phyloP scores from a whole-genome alignment of 35 echinoderm and acorn worm genomes.

The Amphiura filiformis region DNA sequence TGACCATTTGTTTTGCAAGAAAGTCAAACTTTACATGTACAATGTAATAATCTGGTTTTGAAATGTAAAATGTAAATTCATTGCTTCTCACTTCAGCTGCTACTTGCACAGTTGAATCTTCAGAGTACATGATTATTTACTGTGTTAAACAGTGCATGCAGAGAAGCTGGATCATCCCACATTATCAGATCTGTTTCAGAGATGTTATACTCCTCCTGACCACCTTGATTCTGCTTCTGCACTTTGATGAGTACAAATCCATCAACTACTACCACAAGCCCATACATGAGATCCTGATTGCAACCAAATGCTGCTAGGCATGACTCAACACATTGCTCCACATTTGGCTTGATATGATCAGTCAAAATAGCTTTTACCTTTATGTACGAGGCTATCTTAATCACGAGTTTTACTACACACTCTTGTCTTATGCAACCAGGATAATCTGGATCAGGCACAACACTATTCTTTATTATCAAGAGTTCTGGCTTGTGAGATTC shows the following conservation, averaged over 20 bases:
- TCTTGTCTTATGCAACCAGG: background rate
- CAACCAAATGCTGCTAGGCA: background rate
- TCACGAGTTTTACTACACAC: background rate
- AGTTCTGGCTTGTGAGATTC: background rate
- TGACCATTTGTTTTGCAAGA: no score
- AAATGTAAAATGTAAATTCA: no score
- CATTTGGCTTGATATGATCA: background rate
- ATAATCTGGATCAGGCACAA: background rate
- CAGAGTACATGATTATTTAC: background rate
- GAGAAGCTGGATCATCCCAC: background rate
- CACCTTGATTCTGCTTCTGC: background rate
- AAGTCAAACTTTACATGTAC: no score
- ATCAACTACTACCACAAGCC: background rate
- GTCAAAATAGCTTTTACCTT: background rate
- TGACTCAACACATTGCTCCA: background rate
- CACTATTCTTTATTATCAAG: background rate
- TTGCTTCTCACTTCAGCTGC: no score
- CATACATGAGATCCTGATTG: background rate
- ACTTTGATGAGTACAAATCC: constrained; percentile 7
- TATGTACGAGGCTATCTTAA: background rate
- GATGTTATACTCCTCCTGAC: background rate
- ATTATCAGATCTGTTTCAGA: background rate
- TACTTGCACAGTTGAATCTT: background rate
- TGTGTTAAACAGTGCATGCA: background rate
- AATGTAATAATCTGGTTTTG: no score